Conservation (phyloP, 2,113 vertebrate species). For the Coturnix japonica region DNA sequence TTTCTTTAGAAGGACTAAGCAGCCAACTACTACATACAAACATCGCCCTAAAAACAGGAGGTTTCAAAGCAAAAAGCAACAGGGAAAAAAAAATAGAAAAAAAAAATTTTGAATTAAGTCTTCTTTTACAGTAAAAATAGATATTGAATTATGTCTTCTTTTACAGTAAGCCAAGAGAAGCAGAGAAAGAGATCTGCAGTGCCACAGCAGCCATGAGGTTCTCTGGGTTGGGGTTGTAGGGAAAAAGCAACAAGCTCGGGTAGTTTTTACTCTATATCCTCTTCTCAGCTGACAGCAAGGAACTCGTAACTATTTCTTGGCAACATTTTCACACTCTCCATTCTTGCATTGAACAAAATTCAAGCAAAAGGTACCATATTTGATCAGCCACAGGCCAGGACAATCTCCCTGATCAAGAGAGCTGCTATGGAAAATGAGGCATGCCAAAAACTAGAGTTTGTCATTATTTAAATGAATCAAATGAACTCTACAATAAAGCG, state of each 20-base stretch:
- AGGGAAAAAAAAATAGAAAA: rapidly evolving
- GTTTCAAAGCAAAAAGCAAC: not conserved
- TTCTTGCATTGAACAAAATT: not conserved
- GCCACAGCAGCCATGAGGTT: not conserved
- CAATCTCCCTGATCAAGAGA: not conserved
- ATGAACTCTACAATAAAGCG: not conserved
- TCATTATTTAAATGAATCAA: not conserved
- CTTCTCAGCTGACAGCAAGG: not conserved
- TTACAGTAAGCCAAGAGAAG: not conserved
- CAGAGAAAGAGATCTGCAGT: not conserved
- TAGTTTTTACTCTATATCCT: not conserved
- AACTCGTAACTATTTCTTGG: not conserved
- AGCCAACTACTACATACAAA: not conserved
- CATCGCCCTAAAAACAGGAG: not conserved
- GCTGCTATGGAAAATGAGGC: not conserved
- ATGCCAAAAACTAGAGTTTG: not conserved
- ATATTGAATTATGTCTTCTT: no score
- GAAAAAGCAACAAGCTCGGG: not conserved
- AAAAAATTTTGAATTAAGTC: not conserved
- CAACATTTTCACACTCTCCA: not conserved
- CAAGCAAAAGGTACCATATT: not conserved
- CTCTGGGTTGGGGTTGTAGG: rapidly evolving
- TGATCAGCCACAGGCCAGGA: not conserved
- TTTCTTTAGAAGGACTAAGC: constrained; percentile 1
- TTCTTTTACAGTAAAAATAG: no score